Evolutionary conservation across 2,797 vertebrate genomes (phyloP), one percentile per base, ranked within the genome.

Genomic region (Rhinichthys osculus): DNA sequence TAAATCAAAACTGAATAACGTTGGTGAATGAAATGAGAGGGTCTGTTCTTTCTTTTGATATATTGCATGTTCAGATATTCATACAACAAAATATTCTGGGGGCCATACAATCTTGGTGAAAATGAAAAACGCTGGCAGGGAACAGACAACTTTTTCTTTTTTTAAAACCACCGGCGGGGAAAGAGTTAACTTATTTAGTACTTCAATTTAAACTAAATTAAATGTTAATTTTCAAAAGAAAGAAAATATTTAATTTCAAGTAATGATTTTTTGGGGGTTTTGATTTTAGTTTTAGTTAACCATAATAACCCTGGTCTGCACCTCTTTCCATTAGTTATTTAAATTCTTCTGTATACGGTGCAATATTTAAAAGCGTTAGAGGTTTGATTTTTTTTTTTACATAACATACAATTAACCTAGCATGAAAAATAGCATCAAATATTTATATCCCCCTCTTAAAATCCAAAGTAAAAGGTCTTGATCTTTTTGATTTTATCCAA

Each of bases 271-370:
- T 27, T 27, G 1, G 27, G 27, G 27, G 27, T 27, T 30, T 30
- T 38, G 8, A 21, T n/a, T 71, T 71, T 16, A 5, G 27, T 52
- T 54, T 47, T 72, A 71, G 11, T 6, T 71, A 42, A 27, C 13
- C 6, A 72, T 72, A 44, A 71, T 71, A 72, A 72, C 70, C 40
- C 38, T 27, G 23, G n/a, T 47, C 70, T 72, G 40, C 23, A n/a
- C 40, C 23, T 44, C 33, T 33, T 19, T 35, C 3, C 64, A 33
- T 66, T 33, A 66, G 14, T 17, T 67, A 0, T 67, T 67, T 69
- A 2, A 21, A 9, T 38, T 69, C 4, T 38, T 69, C n/a, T 44
- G 13, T 73, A 47, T 73, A 47, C 52, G 6, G n/a, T 16, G 71
- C 23, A 73, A 17, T 47, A 17, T 44, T 73, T 73, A 7, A 44